Conservation (phyloP, 2,888 invertebrate species). For the Acleris emargana region DNA sequence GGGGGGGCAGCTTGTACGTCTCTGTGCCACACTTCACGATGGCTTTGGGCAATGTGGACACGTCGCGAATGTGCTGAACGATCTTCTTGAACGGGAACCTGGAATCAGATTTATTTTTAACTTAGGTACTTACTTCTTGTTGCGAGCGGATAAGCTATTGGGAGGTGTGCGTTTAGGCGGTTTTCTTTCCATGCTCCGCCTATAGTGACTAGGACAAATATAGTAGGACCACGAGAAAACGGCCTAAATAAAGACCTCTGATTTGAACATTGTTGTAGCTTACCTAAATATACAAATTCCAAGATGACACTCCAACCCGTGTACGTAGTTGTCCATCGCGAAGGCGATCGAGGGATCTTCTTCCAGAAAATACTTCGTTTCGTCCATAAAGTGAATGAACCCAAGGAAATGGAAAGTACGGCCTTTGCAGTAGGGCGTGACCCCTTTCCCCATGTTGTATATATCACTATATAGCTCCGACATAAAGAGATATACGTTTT, state of each 20-base stretch:
- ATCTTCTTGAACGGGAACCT: conserved; percentile 77
- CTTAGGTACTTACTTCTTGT: neutral
- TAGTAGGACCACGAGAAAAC: too few relatives aligned
- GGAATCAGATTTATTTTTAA: neutral
- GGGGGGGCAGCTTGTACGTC: conserved; percentile 76
- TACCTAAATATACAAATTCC: conserved; percentile 75
- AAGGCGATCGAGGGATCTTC: conserved; percentile 75
- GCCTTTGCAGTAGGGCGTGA: conserved; percentile 72
- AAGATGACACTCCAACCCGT: conserved; percentile 73
- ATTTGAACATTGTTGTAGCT: conserved; percentile 12
- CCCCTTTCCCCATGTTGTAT: conserved; percentile 69
- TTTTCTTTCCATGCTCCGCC: too few relatives aligned
- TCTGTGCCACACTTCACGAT: conserved; percentile 76
- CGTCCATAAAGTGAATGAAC: conserved; percentile 72
- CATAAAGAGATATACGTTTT: conserved; percentile 73
- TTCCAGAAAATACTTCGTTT: conserved; percentile 69
- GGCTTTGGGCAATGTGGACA: conserved; percentile 67
- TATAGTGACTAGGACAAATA: too few relatives aligned
- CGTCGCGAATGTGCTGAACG: conserved; percentile 64
- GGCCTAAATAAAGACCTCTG: too few relatives aligned
- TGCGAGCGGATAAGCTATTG: too few relatives aligned
- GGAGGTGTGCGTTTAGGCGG: too few relatives aligned
- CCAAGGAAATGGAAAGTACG: conserved; percentile 71
- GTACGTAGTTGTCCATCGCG: conserved; percentile 72
- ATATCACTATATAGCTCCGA: conserved; percentile 77